Evolutionary conservation across 2,113 vertebrate species (phyloP).

Genomic region (Upupa epops): DNA sequence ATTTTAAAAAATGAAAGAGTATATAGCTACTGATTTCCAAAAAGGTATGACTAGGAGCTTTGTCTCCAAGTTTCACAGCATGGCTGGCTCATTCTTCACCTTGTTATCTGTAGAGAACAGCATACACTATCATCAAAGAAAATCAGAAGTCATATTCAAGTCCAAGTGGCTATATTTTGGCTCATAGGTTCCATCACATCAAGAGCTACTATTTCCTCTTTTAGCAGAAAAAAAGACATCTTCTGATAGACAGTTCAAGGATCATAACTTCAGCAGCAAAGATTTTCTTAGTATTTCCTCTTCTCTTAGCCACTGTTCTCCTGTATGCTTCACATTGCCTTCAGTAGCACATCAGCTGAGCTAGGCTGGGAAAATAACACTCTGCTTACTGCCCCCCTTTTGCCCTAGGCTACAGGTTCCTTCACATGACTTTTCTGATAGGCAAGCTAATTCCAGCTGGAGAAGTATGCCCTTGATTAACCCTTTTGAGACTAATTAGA

Average conservation of each 20-base stretch:
- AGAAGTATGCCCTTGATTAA: not conserved
- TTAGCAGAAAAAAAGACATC: not conserved
- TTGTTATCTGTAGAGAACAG: not conserved
- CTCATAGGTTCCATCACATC: not conserved
- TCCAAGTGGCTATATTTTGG: not conserved
- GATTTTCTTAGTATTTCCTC: not conserved
- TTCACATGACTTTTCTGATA: not conserved
- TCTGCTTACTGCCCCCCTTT: not conserved
- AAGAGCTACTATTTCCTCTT: not conserved
- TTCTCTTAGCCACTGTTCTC: not conserved
- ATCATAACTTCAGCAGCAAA: not conserved
- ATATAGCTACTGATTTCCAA: not conserved
- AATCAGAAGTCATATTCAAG: not conserved
- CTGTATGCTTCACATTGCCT: not conserved
- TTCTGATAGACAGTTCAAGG: not conserved
- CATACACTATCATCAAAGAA: not conserved
- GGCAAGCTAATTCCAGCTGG: not conserved
- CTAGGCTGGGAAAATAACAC: not conserved
- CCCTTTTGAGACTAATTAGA: not conserved
- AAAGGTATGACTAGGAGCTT: not conserved
- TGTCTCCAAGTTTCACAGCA: not conserved
- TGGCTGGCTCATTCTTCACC: not conserved
- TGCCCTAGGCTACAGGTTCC: not conserved
- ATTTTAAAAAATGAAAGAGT: not conserved
- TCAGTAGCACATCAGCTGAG: not conserved